Evolutionary conservation across 2,888 invertebrate genomes (phyloP).

Genomic region (Emesis furor): DNA sequence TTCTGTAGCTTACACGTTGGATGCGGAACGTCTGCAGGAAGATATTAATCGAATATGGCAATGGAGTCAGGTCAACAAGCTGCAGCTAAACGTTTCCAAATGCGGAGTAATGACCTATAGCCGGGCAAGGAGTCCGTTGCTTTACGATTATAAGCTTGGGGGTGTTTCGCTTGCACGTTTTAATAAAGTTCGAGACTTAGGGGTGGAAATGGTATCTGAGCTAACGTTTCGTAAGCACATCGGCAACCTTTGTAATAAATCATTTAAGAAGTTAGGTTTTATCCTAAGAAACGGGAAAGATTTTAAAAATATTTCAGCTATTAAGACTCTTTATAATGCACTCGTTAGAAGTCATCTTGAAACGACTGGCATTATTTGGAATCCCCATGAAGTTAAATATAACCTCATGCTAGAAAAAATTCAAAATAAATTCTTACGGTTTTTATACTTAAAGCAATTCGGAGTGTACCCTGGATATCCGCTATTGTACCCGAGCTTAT

Average conservation of each 20-base stretch:
- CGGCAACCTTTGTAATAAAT: background rate
- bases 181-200: background rate
- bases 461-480: background rate
- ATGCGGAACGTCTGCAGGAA: conserved; percentile 29
- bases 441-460: background rate
- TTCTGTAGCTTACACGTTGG: conserved; percentile 3
- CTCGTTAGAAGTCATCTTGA: conserved; percentile 40
- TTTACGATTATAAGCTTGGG: conserved; percentile 21
- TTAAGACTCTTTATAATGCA: conserved; percentile 9
- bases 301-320: background rate
- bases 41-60: conserved; percentile 38
- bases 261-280: conserved; percentile 31
- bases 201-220: background rate
- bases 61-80: conserved; percentile 39
- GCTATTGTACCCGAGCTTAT: background rate
- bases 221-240: conserved; percentile 3
- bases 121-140: background rate
- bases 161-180: background rate
- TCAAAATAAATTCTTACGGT: background rate
- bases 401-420: conserved; percentile 16
- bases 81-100: conserved; percentile 44
- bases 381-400: conserved; percentile 33
- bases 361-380: conserved; percentile 26
- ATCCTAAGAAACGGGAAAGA: background rate
- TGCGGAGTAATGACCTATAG: conserved; percentile 37